These are phyloP conservation scores for Adelphocoris suturalis DNA, from an alignment of 2,888 invertebrate genomes.

Conservation along the genomic window DNA sequence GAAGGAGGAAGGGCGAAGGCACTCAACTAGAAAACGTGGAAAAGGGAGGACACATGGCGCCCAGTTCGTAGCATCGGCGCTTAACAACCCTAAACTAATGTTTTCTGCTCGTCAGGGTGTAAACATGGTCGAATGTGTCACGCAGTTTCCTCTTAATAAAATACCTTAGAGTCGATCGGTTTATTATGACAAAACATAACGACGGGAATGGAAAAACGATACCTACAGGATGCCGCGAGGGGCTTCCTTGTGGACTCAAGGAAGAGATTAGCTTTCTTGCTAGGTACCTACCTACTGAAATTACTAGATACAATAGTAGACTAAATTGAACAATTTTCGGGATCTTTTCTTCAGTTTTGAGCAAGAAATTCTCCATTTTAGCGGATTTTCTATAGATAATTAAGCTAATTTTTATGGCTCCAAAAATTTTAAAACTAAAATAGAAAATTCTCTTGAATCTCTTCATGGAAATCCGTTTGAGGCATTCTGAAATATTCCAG, in stretches of 20 bases:
- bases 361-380: no score
- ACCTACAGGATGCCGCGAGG: neutral
- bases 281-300: no score
- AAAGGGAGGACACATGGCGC: constrained; percentile 14
- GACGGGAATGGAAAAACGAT: neutral
- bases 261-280: neutral
- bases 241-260: neutral
- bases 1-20: neutral
- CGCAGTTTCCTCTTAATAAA: neutral
- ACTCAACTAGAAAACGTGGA: neutral
- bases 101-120: constrained; percentile 47
- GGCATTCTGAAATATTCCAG: no score
- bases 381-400: no score
- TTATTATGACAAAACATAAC: constrained; percentile 11
- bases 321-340: no score
- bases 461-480: no score
- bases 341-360: no score
- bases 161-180: neutral
- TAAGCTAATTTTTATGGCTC: no score
- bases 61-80: neutral
- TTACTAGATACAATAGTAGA: no score
- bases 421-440: no score
- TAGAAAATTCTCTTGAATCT: no score
- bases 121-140: constrained; percentile 52
- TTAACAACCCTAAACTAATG: constrained; percentile 52